phyloP scores from a whole-genome alignment of 2,797 vertebrate species.

The Eulemur coronatus region DNA sequence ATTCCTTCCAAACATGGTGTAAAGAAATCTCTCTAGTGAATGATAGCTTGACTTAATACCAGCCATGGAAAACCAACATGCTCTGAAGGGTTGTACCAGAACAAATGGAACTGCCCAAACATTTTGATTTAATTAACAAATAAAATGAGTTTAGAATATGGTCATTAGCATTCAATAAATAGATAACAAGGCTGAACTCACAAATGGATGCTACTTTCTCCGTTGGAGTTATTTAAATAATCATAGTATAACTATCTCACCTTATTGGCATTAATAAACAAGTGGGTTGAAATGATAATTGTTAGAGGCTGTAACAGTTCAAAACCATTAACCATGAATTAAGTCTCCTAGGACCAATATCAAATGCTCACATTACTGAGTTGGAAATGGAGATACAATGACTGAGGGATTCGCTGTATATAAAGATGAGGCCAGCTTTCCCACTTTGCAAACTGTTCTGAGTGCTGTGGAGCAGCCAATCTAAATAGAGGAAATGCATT shows the following conservation, averaged over 20 bases:
- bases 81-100: neutral
- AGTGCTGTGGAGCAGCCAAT: neutral
- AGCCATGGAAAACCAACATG: neutral
- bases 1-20: neutral
- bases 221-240: slow-evolving; percentile 15
- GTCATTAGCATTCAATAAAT: neutral
- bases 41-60: neutral
- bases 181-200: neutral
- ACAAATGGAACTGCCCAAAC: neutral
- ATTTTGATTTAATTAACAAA: slow-evolving; percentile 39
- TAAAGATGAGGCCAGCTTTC: slow-evolving; percentile 10
- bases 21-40: neutral
- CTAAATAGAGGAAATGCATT: slow-evolving; percentile 50
- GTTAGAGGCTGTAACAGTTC: neutral
- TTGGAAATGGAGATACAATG: neutral
- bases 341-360: neutral
- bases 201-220: neutral
- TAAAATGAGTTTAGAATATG: neutral
- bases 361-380: neutral
- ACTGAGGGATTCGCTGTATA: neutral
- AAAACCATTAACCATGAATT: slow-evolving; percentile 35
- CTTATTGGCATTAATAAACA: slow-evolving; percentile 22
- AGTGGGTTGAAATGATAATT: neutral
- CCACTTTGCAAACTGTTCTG: slow-evolving; percentile 8
- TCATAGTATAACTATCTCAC: neutral